Percentiles rank a stretch among this genome's conserved stretches.
Conservation (phyloP, 2,888 invertebrate genomes). For the Oligia strigilis region DNA sequence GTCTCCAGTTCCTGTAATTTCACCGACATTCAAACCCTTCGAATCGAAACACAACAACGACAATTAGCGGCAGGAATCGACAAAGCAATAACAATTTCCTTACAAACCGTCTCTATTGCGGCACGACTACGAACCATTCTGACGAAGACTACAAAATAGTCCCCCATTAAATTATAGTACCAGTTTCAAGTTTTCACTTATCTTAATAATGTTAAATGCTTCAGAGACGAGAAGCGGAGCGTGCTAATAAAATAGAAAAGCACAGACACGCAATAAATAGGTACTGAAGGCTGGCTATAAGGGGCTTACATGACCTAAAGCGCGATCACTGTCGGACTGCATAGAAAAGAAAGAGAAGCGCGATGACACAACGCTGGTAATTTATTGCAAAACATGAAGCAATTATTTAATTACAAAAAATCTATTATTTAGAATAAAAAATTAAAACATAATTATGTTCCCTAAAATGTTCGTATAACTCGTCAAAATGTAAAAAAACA, state of each 20-base stretch:
- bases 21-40: neutral
- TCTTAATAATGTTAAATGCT: constrained; percentile 47
- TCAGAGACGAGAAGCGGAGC: constrained; percentile 19
- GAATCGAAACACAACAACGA: neutral
- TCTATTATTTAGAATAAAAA: no score
- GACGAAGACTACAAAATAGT: constrained; percentile 25
- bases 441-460: no score
- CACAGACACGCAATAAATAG: neutral
- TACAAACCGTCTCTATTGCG: neutral
- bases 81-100: constrained; percentile 42
- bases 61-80: constrained; percentile 20
- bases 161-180: constrained; percentile 14
- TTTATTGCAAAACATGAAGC: no score
- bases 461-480: no score
- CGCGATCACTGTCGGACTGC: no score
- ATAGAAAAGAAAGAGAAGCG: no score
- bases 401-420: no score
- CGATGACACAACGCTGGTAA: no score
- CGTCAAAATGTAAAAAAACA: no score
- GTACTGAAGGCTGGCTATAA: neutral
- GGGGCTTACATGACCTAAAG: no score
- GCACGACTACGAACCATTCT: neutral
- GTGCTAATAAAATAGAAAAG: constrained; percentile 40
- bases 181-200: constrained; percentile 37
- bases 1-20: neutral